Evolutionary conservation across 1,140 invertebrate species (phyloP), one percentile per base, ranked within the genome.

Genomic region (Drosophila erecta): DNA sequence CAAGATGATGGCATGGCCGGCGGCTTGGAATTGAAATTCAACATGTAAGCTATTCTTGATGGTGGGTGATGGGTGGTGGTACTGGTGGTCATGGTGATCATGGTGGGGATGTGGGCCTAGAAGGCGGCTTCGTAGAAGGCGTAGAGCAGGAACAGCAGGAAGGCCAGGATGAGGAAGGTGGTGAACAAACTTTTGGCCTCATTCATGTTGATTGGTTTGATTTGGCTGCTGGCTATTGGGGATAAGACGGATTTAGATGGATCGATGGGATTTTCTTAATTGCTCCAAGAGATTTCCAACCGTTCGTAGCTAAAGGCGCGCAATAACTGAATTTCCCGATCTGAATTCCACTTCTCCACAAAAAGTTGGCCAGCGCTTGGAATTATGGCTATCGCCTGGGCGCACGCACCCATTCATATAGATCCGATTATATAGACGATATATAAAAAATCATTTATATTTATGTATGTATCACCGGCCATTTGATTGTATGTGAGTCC

Each of bases 61-160:
- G 60, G 58, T 55, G 61, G 37, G 57, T 61, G 3, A 22, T 22
- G 15, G 15, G 17, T 43, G 40, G 40, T 41, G 43, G 17, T 44
- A 24, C 24, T 24, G 24, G 22, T 22, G 22, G 22, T 3, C 3
- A 2, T 43, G 38, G 40, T 41, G 43, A 14, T 44, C 17, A 17
- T 17, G 64, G 35, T 27, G 56, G 54, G 66, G 60, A 49, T 67
- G 55, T 67, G 59, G 59, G 20, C 57, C 80, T 84, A 91, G 76
- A 91, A 91, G 53, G 80, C 85, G 57, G 85, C 81, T 84, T 91
- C 91, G 76, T 92, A 92, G 83, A 92, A 90, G 71, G 86, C 80
- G 49, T 81, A 92, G 71, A 92, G 76, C 66, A 91, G 62, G 49
- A 81, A 79, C 55, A 92, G 79, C 71, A 92, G 60, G 30, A 91